phyloP scores from a whole-genome alignment of 2,113 vertebrate species.

The Tetrax tetrax region DNA sequence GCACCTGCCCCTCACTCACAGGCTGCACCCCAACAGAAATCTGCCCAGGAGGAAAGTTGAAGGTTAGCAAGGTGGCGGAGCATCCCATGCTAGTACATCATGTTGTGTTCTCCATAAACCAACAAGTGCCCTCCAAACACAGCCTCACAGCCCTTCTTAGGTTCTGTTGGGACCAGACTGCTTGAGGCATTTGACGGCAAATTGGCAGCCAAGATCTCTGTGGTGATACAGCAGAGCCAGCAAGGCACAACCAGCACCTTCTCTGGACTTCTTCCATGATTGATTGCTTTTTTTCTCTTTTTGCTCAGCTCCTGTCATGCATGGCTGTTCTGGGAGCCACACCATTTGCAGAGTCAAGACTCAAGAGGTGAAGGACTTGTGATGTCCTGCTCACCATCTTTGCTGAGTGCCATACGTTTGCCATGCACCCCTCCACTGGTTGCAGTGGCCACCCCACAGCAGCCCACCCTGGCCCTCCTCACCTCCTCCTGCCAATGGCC shows the following conservation, averaged over 20 bases:
- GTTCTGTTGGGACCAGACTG: background rate
- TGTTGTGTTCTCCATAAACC: background rate
- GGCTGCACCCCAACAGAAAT: background rate
- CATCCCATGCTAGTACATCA: background rate
- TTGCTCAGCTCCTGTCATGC: background rate
- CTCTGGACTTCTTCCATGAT: background rate
- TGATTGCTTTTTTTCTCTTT: background rate
- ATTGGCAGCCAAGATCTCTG: background rate
- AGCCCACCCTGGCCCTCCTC: background rate
- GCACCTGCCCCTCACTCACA: background rate
- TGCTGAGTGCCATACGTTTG: background rate
- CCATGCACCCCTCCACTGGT: rapidly evolving
- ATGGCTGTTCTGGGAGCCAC: background rate
- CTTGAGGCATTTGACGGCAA: background rate
- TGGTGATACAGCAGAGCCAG: background rate
- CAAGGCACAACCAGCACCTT: background rate
- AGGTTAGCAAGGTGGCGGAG: rapidly evolving
- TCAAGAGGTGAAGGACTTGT: background rate
- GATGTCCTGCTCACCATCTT: background rate
- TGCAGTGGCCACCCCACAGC: rapidly evolving
- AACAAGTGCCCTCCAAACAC: background rate
- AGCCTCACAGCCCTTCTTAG: background rate
- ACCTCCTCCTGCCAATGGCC: background rate
- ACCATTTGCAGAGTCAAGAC: background rate
- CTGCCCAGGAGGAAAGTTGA: background rate